phyloP scores from a whole-genome alignment of 2,888 invertebrate genomes.

The Kryphioiulus occultus region DNA sequence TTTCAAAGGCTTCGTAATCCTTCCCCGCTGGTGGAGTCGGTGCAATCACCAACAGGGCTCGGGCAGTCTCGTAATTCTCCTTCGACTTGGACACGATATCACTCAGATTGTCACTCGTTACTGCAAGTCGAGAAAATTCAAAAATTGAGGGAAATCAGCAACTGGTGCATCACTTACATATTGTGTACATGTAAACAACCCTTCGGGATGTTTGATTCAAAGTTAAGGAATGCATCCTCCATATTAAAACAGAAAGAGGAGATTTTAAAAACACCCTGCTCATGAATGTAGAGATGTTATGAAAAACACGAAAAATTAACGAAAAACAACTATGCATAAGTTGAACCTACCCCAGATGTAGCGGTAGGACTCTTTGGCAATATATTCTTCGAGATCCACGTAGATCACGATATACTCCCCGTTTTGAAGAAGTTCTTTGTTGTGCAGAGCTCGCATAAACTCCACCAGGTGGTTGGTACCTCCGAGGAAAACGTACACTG shows the following conservation, averaged over 20 bases:
- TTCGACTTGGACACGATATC: background rate
- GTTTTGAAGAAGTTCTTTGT: conserved; percentile 74
- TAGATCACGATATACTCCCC: conserved; percentile 89
- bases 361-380: conserved; percentile 53
- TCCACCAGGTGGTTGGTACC: conserved; percentile 86
- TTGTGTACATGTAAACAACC: too few relatives aligned
- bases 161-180: too few relatives aligned
- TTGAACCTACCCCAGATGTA: conserved; percentile 56
- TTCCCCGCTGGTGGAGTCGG: conserved; percentile 76
- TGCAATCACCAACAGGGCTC: conserved; percentile 86
- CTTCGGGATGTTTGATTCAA: too few relatives aligned
- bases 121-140: background rate
- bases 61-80: conserved; percentile 65
- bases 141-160: too few relatives aligned
- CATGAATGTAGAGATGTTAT: too few relatives aligned
- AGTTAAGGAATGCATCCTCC: too few relatives aligned
- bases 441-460: conserved; percentile 80
- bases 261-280: too few relatives aligned
- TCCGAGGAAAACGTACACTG: conserved; percentile 91
- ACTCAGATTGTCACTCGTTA: background rate
- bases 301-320: too few relatives aligned
- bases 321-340: too few relatives aligned
- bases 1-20: conserved; percentile 71
- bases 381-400: conserved; percentile 84
- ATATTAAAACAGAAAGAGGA: too few relatives aligned